phyloP scores from a whole-genome alignment of 2,888 invertebrate species.

The Archips xylosteana region DNA sequence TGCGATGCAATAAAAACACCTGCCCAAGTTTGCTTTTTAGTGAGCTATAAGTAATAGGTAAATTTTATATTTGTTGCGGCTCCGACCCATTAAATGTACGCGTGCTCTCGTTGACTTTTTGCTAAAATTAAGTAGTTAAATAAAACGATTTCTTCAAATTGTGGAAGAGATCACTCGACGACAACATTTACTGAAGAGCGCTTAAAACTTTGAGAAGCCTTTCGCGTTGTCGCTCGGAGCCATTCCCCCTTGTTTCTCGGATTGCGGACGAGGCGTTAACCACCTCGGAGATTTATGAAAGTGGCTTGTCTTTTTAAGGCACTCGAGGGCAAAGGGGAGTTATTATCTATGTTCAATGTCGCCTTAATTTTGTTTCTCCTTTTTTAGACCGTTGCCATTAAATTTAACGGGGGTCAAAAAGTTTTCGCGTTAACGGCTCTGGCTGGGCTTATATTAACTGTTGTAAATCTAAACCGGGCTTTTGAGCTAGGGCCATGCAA shows the following conservation, averaged over 20 bases:
- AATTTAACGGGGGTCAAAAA: conserved; percentile 57
- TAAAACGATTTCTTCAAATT: conserved; percentile 62
- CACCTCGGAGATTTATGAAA: conserved; percentile 75
- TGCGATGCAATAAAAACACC: background rate
- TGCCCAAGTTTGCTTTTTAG: background rate
- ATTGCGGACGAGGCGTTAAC: conserved; percentile 76
- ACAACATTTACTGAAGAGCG: conserved; percentile 72
- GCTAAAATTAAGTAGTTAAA: conserved; percentile 56
- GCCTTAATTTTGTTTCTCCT: conserved; percentile 63
- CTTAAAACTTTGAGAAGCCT: conserved; percentile 70
- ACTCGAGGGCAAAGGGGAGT: conserved; percentile 66
- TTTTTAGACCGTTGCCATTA: conserved; percentile 62
- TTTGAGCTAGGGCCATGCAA: conserved; percentile 4
- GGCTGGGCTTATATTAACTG: conserved; percentile 38
- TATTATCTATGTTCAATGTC: conserved; percentile 70
- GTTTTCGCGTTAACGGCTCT: conserved; percentile 48
- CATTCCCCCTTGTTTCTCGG: conserved; percentile 67
- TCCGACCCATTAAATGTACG: conserved; percentile 6
- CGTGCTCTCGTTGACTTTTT: conserved; percentile 7
- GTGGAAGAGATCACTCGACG: conserved; percentile 68
- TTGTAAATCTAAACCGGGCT: conserved; percentile 36
- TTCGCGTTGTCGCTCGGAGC: conserved; percentile 65
- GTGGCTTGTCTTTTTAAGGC: conserved; percentile 72
- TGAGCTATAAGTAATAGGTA: background rate
- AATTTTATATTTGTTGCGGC: background rate